These are phyloP conservation scores for Cephonodes hylas DNA, from an alignment of 2,888 invertebrate species.

Conservation along the genomic window DNA sequence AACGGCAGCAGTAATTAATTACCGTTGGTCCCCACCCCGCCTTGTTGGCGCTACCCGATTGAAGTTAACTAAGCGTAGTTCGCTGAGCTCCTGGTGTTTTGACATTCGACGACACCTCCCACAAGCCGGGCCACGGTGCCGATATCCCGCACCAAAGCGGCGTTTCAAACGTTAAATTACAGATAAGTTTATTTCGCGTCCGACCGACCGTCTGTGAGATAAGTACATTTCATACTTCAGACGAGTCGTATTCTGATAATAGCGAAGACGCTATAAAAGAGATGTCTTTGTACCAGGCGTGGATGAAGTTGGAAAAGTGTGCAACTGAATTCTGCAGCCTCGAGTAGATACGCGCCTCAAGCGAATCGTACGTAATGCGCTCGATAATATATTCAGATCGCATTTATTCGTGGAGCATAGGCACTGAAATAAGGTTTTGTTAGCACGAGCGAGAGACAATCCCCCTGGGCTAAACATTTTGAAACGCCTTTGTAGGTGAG, in stretches of 20 bases:
- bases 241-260: slow-evolving; percentile 28
- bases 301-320: slow-evolving; percentile 60
- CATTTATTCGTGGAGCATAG: slow-evolving; percentile 71
- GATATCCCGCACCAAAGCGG: neutral
- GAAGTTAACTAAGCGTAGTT: slow-evolving; percentile 67
- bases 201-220: neutral
- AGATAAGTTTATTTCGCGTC: slow-evolving; percentile 3
- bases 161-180: neutral
- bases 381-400: slow-evolving; percentile 77
- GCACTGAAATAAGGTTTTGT: slow-evolving; percentile 71
- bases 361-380: slow-evolving; percentile 73
- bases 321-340: slow-evolving; percentile 62
- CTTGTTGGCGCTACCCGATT: slow-evolving; percentile 46
- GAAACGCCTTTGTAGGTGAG: slow-evolving; percentile 37
- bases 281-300: slow-evolving; percentile 49
- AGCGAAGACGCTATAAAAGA: slow-evolving; percentile 35
- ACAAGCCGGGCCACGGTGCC: neutral
- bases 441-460: slow-evolving; percentile 56
- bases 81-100: slow-evolving; percentile 54
- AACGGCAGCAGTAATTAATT: slow-evolving; percentile 75
- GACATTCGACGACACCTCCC: slow-evolving; percentile 45
- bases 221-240: slow-evolving; percentile 15
- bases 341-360: slow-evolving; percentile 65
- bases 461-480: slow-evolving; percentile 55
- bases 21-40: slow-evolving; percentile 52